Evolutionary conservation across 1,140 invertebrate species (phyloP), one percentile per base, ranked within the genome.

Genomic region (Danaus melanippus): DNA sequence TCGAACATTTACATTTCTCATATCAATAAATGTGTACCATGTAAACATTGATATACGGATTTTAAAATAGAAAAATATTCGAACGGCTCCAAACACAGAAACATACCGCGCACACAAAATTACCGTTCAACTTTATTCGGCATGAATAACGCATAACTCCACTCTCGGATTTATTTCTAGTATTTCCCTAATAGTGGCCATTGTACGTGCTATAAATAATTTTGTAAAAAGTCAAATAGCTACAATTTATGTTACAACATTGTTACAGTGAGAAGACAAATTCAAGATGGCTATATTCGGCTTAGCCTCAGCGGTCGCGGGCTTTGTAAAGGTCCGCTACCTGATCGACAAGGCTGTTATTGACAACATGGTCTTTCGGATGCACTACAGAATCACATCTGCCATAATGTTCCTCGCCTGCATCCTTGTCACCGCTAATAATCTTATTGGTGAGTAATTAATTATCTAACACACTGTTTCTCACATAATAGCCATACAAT

Each of bases 301-400:
- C 45, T 89, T 96, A 89, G 91, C 93, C 46, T 95, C 93, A 67
- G 91, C 93, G 57, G 92, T 95, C 55, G 94, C 94, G 85, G 93
- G 93, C 82, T 95, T 95, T 80, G 90, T 96, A 67, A 95, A 95
- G 89, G 92, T 95, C 66, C 92, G 94, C 74, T 95, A 93, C 88
- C 89, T 95, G 50, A 90, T 94, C 72, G 94, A 96, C 89, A 94
- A 93, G 76, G 94, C 94, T 53, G 88, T 94, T 58, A 96, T 96
- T 68, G 96, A 97, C 87, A 96, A 96, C 78, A 92, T 94, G 89
- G 91, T 96, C 8, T 97, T 97, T 88, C 89, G 95, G 56, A 92
- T 95, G 62, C 96, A 97, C 76, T 97, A 97, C 77, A 90, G 95
- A 79, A 92, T 96, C 71, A 97, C 96, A 0, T 92, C 94, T 21